phyloP scores from a whole-genome alignment of 2,888 invertebrate species.

The Sesia apiformis region DNA sequence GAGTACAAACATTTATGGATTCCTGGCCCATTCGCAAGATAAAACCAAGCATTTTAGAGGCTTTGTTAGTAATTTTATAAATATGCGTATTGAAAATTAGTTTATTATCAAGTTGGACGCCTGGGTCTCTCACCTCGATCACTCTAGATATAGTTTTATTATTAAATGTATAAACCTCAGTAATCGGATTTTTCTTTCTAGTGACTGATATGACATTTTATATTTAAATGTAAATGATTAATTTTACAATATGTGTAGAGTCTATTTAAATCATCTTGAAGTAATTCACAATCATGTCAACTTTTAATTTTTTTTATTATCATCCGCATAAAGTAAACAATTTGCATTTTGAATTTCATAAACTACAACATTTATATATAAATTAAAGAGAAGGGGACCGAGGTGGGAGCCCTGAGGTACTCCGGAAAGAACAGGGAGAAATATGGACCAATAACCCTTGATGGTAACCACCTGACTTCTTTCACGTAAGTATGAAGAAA shows the following conservation, averaged over 20 bases:
- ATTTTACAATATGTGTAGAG: neutral
- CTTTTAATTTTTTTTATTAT: neutral
- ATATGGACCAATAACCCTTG: slow-evolving; percentile 3
- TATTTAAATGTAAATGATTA: neutral
- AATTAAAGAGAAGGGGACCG: slow-evolving; percentile 2
- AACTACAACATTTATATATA: neutral
- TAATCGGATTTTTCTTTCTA: neutral
- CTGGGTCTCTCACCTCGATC: neutral
- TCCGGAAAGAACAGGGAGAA: slow-evolving; percentile 2
- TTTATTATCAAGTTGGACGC: neutral
- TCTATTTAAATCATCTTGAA: neutral
- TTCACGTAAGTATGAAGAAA: slow-evolving; percentile 3
- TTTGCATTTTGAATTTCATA: neutral
- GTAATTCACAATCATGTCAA: neutral
- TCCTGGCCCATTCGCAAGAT: neutral
- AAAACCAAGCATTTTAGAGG: neutral
- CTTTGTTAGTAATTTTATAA: neutral
- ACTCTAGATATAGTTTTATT: neutral
- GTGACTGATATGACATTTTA: neutral
- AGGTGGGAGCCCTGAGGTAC: slow-evolving; percentile 11
- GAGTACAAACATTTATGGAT: too few species aligned
- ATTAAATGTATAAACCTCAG: neutral
- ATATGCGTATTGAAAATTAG: neutral
- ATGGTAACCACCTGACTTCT: slow-evolving; percentile 4
- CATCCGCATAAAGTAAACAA: neutral